Evolutionary conservation across 2,113 vertebrate genomes (phyloP), one percentile per base, ranked within the genome.

Genomic region (Charadrius vociferus): DNA sequence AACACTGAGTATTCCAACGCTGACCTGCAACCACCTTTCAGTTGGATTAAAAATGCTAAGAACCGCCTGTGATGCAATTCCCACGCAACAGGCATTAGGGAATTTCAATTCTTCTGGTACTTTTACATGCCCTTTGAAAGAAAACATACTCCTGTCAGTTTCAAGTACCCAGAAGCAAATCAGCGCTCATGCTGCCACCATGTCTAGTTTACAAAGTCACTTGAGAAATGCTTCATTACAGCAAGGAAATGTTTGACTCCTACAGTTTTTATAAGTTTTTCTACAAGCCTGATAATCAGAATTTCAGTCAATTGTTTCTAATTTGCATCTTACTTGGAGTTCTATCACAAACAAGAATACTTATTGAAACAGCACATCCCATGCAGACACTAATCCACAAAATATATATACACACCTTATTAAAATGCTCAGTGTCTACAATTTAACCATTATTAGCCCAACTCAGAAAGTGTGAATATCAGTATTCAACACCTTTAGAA

Each of bases 21-120:
- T 99, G 91, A 99, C 99, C 93, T 99, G 99, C 58, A 99, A 98
- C 99, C 99, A 99, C 36, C 98, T 98, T 72, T 99, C 99, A n/a
- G 98, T 98, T 21, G 99, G 99, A 88, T 99, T 99, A 94, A 99
- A 99, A 77, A 99, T 97, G 87, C 98, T 98, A 52, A 99, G 99
- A 30, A 98, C 97, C 0, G 98, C 98, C 94, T 99, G 99, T 2
- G 99, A 99, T 47, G 99, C 99, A 86, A 99, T 99, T 81, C 99
- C 99, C 12, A 99, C 98, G 53, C 99, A 99, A 97, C 99, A 99
- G n/a, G 99, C 96, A 50, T 98, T 98, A 90, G 99, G 98, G 87
- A 99, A 99, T 62, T 98, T 99, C 94, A 99, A 62, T 55, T 99
- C 99, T 93, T 99, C 99, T 10, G 99, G 99, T 12, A 99, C 99